Evolutionary conservation across 2,888 invertebrate species (phyloP), one percentile per base, ranked within the genome.

Genomic region (Nephrotoma flavescens): DNA sequence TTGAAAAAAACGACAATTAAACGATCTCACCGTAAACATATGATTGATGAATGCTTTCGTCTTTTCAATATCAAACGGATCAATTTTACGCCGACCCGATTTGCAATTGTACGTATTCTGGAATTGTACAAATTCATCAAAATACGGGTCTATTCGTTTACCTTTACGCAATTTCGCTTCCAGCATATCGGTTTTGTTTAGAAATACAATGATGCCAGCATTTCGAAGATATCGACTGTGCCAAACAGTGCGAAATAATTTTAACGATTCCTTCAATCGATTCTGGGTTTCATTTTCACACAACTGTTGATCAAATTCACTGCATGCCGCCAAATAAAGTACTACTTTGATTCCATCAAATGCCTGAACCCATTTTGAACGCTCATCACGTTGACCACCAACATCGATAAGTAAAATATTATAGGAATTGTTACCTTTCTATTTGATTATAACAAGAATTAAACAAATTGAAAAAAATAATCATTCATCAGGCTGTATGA

Each of bases 261-360:
- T 92, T 0, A 96, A 91, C 0, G 96, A 94, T 90, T 97, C 97
- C 87, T 93, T 90, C 9, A 97, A 92, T 83, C 96, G 91, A 91
- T 97, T 97, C 89, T 94, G 94, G 0, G 91, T 91, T 86, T 92
- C 90, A 89, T 96, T 96, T 89, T 96, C 96, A 6, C 96, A 91
- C 6, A 96, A 90, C 2, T 92, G 94, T 91, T 95, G 95, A 91
- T 97, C 96, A 90, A 96, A 97, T 91, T 96, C 96, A 89, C 96
- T 95, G 89, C 95, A 94, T 1, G 96, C 96, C 42, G 96, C 95
- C 87, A 97, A 91, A 90, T 96, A 97, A 90, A 97, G 93, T 86
- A 97, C 95, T 0, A 96, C 96, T 89, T 96, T 94, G 88, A 96
- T 96, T 4, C 96, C 96, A 90, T 96, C 96, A 89, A 97, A 97